phyloP scores from a whole-genome alignment of 2,113 vertebrate genomes.

The Bungarus multicinctus region DNA sequence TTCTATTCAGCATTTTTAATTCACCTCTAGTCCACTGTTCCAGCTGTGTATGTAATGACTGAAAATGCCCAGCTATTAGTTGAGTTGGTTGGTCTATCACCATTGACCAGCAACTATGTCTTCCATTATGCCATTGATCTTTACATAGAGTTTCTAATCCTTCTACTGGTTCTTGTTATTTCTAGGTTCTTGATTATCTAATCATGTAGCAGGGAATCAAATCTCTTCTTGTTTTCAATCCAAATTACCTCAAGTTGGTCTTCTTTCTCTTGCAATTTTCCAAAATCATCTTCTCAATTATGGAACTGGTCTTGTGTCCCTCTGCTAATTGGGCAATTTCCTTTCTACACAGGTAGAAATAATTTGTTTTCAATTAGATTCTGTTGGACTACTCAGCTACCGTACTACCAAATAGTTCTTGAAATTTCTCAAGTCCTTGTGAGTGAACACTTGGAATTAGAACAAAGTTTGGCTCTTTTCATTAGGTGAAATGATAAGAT shows the following conservation, averaged over 20 bases:
- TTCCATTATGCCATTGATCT: neutral
- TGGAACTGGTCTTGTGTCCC: neutral
- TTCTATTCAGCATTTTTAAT: neutral
- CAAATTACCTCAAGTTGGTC: neutral
- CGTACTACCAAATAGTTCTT: neutral
- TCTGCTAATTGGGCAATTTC: neutral
- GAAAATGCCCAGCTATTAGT: neutral
- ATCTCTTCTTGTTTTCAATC: neutral
- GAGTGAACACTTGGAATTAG: neutral
- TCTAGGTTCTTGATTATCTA: neutral
- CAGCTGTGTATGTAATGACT: neutral
- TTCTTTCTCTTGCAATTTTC: neutral
- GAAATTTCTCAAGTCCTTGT: neutral
- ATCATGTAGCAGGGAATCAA: neutral
- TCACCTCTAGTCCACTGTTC: neutral
- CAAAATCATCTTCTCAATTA: neutral
- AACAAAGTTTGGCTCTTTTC: neutral
- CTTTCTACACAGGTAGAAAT: neutral
- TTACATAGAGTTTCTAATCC: neutral
- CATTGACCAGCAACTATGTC: neutral
- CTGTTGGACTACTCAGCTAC: neutral
- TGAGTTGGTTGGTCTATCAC: neutral
- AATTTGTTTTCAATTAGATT: neutral
- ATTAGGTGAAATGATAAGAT: neutral
- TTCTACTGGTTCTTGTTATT: neutral